Evolutionary conservation across 2,113 vertebrate species (phyloP).

Genomic region (Micronisus gabar): DNA sequence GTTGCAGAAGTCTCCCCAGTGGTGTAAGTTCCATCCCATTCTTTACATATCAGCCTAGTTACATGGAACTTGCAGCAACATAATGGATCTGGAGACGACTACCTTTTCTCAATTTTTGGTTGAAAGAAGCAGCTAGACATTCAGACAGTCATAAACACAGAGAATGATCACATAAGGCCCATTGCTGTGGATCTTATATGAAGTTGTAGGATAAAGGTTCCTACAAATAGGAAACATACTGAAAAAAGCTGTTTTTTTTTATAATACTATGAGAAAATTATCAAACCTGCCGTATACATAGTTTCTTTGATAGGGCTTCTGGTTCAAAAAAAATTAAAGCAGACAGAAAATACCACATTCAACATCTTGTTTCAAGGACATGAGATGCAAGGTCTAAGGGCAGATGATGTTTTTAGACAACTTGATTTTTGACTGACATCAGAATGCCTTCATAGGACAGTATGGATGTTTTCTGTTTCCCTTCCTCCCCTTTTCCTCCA

Average conservation of each 20-base stretch:
- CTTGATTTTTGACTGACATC: not conserved
- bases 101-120: not conserved
- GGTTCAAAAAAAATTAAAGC: not conserved
- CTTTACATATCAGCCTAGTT: not conserved
- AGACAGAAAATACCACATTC: not conserved
- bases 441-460: not conserved
- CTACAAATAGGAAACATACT: not conserved
- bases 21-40: not conserved
- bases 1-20: not conserved
- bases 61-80: not conserved
- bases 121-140: not conserved
- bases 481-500: not conserved
- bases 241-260: accelerated
- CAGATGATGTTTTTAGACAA: not conserved
- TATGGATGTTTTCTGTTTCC: not conserved
- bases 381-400: not conserved
- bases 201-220: not conserved
- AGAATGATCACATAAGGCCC: not conserved
- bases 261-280: not conserved
- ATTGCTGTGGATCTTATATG: accelerated
- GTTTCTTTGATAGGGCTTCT: not conserved
- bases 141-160: not conserved
- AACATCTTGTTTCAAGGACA: not conserved
- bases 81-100: not conserved
- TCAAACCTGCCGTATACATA: not conserved